Evolutionary conservation across 2,113 vertebrate species (phyloP).

Genomic region (mouse (Mus musculus)): GRCm39 chr5:60745001-60745500

Average conservation of each 20-base stretch:
- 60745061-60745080: not conserved
- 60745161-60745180: not conserved
- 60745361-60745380: slow-evolving; percentile 52
- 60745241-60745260: not conserved
- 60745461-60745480: not conserved
- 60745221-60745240: not conserved
- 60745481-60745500: not conserved
- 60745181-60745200: not conserved
- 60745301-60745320: slow-evolving; percentile 34
- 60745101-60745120: not conserved
- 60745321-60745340: slow-evolving; percentile 26
- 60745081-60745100: not conserved
- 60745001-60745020: not conserved
- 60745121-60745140: not conserved
- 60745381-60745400: not conserved
- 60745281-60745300: slow-evolving; percentile 19
- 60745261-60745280: slow-evolving; percentile 21
- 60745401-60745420: slow-evolving; percentile 31
- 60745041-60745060: not conserved
- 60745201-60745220: not conserved
- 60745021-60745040: not conserved
- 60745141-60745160: not conserved
- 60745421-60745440: slow-evolving; percentile 48
- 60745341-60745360: slow-evolving; percentile 26
- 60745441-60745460: not conserved